Evolutionary conservation across 1,140 invertebrate species (phyloP), one percentile per base, ranked within the genome.

Genomic region (Hyphantria cunea): DNA sequence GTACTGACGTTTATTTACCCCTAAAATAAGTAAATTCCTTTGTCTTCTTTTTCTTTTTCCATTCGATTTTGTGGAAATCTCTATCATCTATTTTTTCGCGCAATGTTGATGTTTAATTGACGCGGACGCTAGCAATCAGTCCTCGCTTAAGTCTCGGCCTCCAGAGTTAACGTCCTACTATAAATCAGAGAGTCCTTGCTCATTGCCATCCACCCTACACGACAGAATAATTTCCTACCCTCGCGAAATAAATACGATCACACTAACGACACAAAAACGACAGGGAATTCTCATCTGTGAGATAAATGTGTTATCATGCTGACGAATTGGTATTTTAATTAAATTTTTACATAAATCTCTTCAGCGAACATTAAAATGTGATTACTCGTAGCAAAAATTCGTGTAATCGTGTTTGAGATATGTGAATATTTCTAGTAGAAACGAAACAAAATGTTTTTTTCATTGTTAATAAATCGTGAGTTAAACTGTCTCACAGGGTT

Each of bases 321-420:
- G 58, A 51, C 56, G 51, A 54, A 51, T 62, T 49, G 66, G 33
- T 17, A 47, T 50, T 70, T 70, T 65, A 70, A 70, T 70, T 70
- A 70, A 70, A 66, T 56, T 65, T 70, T 65, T n/a, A 45, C 63
- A 53, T 58, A 58, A 65, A 65, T 60, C 47, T 64, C 54, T 60
- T 45, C 14, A 37, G 51, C 14, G 25, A 61, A 56, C 42, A 59
- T 60, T 48, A 62, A 65, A 70, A 64, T 47, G 67, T 62, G 58
- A 70, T 70, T 65, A 33, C 61, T 42, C 41, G 44, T 39, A 59
- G 50, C 56, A 14, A 34, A 48, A 41, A 14, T 58, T 15, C 42
- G 6, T 45, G 41, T 25, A 45, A 59, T 13, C 41, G 42, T 58
- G 25, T 48, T 25, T 39, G 17, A 25, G 17, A 25, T 25, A 25